These are phyloP conservation scores for Perca schrenkii DNA, from an alignment of 2,113 vertebrate species.

Conservation along the genomic window DNA sequence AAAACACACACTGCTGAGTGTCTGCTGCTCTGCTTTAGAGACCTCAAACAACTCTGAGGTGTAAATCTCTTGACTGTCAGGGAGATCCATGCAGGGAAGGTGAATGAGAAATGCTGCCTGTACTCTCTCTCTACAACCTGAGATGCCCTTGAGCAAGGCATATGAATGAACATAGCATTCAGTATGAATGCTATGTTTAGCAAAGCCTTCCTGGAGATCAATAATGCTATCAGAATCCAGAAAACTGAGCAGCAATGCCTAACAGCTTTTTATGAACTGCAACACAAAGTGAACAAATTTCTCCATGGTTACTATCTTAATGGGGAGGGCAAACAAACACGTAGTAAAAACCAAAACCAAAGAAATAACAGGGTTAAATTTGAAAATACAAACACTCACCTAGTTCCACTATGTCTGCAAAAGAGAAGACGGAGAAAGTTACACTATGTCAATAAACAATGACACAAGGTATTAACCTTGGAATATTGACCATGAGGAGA, in stretches of 20 bases:
- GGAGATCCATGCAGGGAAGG: background rate
- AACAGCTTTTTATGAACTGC: background rate
- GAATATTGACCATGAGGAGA: slow-evolving; percentile 76
- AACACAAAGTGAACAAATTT: slow-evolving; percentile 66
- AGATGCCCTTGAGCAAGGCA: slow-evolving; percentile 18
- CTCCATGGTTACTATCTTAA: slow-evolving; percentile 45
- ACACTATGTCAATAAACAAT: slow-evolving; percentile 60
- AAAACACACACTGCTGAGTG: background rate
- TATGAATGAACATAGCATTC: background rate
- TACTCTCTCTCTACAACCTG: background rate
- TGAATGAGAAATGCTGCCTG: background rate
- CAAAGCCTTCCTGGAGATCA: background rate
- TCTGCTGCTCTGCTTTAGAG: background rate
- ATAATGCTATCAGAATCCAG: background rate
- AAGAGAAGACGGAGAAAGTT: slow-evolving; percentile 70
- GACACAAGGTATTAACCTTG: slow-evolving; percentile 73
- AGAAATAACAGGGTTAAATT: slow-evolving; percentile 33
- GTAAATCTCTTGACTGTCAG: background rate
- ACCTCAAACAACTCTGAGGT: background rate
- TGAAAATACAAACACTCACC: slow-evolving; percentile 75
- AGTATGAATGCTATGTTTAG: background rate
- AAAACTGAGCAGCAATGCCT: slow-evolving; percentile 5
- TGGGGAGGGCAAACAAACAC: slow-evolving; percentile 1
- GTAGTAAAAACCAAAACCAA: background rate
- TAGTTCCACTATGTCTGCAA: slow-evolving; percentile 73